Evolutionary conservation across 2,797 vertebrate species (phyloP).

Genomic region (Xiphophorus birchmanni): DNA sequence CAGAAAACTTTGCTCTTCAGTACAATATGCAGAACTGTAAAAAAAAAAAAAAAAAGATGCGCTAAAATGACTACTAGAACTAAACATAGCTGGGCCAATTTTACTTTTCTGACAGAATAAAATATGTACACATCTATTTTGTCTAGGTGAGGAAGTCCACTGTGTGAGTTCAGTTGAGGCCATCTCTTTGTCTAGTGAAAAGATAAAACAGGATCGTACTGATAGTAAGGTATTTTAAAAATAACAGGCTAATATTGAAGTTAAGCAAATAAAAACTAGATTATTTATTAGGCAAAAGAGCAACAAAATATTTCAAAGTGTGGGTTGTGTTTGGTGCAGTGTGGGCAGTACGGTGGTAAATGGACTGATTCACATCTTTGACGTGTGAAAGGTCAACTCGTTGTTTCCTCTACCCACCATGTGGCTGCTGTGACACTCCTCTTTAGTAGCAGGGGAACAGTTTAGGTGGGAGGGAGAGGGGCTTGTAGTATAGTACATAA

Average conservation of each 20-base stretch:
- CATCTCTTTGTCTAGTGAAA: background rate
- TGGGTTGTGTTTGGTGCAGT: background rate
- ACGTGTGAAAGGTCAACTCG: constrained; percentile 27
- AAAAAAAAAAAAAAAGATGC: background rate
- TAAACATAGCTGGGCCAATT: background rate
- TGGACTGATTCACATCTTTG: constrained; percentile 5
- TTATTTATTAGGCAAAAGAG: background rate
- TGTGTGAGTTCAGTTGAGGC: background rate
- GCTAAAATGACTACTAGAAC: background rate
- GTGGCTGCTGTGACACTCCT: constrained; percentile 3
- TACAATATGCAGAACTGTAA: background rate
- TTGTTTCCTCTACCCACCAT: constrained; percentile 47
- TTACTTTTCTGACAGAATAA: background rate
- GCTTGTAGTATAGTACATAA: constrained; percentile 23
- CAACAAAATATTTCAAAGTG: background rate
- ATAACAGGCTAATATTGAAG: background rate
- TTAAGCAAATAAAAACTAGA: background rate
- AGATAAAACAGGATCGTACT: background rate
- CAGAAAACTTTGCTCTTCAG: background rate
- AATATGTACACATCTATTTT: background rate
- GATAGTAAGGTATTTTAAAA: background rate
- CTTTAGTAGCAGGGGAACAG: background rate
- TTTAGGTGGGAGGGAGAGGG: constrained; percentile 12
- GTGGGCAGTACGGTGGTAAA: constrained; percentile 44
- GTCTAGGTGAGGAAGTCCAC: background rate